phyloP scores from a whole-genome alignment of 1,140 invertebrate genomes.

The Euwallacea similis region DNA sequence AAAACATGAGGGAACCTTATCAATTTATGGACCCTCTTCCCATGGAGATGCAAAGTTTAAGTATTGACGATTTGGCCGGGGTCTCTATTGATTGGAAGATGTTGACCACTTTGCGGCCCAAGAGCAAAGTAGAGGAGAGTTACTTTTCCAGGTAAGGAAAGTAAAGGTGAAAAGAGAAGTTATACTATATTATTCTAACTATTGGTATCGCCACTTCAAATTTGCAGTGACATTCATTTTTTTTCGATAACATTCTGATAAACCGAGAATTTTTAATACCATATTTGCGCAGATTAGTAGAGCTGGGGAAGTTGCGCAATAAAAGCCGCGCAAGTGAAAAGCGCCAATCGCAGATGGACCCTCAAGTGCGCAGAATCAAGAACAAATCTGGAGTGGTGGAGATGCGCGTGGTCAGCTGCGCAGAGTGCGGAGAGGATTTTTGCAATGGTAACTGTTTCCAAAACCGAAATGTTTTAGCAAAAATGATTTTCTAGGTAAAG shows the following conservation, averaged over 20 bases:
- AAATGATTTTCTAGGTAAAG: conserved; percentile 49
- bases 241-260: background rate
- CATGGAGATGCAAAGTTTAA: conserved; percentile 75
- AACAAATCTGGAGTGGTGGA: conserved; percentile 79
- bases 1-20: conserved; percentile 63
- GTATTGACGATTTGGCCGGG: conserved; percentile 76
- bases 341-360: conserved; percentile 61
- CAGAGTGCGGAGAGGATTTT: conserved; percentile 83
- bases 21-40: conserved; percentile 80
- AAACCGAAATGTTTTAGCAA: conserved; percentile 9
- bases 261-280: conserved; percentile 7
- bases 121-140: conserved; percentile 80
- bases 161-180: too few relatives aligned
- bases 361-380: conserved; percentile 71
- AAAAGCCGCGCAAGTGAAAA: conserved; percentile 69
- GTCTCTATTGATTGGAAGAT: conserved; percentile 93
- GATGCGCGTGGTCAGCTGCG: conserved; percentile 70
- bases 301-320: conserved; percentile 75
- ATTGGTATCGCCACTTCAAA: background rate
- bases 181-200: background rate
- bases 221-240: background rate
- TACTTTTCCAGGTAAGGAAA: conserved; percentile 74
- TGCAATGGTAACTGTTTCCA: conserved; percentile 64
- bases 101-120: conserved; percentile 83
- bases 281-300: conserved; percentile 63